Evolutionary conservation across 2,888 invertebrate species (phyloP).

Genomic region (Phorcus lineatus): DNA sequence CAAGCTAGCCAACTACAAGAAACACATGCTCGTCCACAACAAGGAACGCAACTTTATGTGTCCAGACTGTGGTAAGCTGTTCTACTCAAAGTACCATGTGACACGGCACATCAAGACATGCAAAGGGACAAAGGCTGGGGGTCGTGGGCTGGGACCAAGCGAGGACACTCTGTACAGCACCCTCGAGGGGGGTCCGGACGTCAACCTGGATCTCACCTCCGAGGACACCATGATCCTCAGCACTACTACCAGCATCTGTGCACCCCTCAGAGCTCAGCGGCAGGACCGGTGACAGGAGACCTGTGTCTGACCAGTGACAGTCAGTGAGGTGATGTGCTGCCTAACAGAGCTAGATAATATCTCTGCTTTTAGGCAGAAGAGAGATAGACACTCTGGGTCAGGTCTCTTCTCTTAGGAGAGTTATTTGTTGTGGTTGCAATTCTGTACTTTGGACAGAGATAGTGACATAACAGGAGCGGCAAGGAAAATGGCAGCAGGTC

Average conservation of each 20-base stretch:
- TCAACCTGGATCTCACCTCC: not conserved
- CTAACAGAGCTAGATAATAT: not conserved
- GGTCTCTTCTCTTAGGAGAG: too few species aligned
- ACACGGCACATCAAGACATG: slow-evolving; percentile 63
- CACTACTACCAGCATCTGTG: slow-evolving; percentile 4
- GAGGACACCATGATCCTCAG: not conserved
- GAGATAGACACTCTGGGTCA: too few species aligned
- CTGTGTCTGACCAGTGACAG: not conserved
- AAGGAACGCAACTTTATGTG: slow-evolving; percentile 63
- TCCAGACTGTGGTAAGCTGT: slow-evolving; percentile 58
- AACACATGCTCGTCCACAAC: slow-evolving; percentile 65
- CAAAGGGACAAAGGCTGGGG: slow-evolving; percentile 40
- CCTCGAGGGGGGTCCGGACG: not conserved
- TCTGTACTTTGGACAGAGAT: too few species aligned
- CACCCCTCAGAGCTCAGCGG: not conserved
- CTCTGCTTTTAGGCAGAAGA: too few species aligned
- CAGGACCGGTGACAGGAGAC: not conserved
- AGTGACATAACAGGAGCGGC: too few species aligned
- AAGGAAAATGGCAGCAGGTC: too few species aligned
- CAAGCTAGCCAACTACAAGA: slow-evolving; percentile 62
- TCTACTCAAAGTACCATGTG: slow-evolving; percentile 64
- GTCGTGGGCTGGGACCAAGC: not conserved
- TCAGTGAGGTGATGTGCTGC: not conserved
- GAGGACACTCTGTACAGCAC: not conserved
- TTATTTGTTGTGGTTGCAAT: too few species aligned